Evolutionary conservation across 2,888 invertebrate species (phyloP), one percentile per base, ranked within the genome.

Genomic region (Ctena decussata): DNA sequence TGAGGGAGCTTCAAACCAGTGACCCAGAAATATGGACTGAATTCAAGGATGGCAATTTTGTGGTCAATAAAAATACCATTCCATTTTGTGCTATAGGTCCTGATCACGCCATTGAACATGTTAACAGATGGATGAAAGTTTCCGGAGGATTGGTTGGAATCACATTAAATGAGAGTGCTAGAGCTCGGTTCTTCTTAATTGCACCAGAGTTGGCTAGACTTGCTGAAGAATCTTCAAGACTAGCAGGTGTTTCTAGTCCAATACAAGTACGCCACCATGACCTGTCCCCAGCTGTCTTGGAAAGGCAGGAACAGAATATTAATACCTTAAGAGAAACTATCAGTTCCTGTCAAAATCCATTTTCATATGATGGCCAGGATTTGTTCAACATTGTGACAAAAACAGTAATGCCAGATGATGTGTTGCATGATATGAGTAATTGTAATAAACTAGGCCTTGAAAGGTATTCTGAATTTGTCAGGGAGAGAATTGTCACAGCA

Each of bases 71-170:
- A 41, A 72, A 53, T 27, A 41, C 8, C 35, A 57, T 79, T 27
- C 79, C 72, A 8, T 76, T 79, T 53, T 78, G 78, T 78, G 78
- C 78, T n/a, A 78, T 78, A 3, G 70, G 78, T 5, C 70, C 78
- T 21, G 78, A 78, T 49, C 78, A 78, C 35, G 78, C 57, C 15
- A 35, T 78, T 6, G 57, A 72, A 53, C 78, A 72, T 15, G 15
- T 78, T 18, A 78, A 78, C 32, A 70, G 78, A 18, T 49, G 27
- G 39, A 78, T 78, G 78, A 71, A 78, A 46, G 71, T 78, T 18
- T 35, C 71, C 15, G 72, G 78, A 11, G 71, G 78, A 44, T n/a
- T 46, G 49, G n/a, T n/a, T n/a, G 60, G 60, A 6, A 57, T 57
- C 21, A 57, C 60, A n/a, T 8, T 11, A 11, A 57, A 57, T 6